A percentile compares a stretch with the other conserved stretches of the same genome.
These are phyloP conservation scores for Drosophila lacicola DNA, from an alignment of 2,888 invertebrate species.

Conservation along the genomic window DNA sequence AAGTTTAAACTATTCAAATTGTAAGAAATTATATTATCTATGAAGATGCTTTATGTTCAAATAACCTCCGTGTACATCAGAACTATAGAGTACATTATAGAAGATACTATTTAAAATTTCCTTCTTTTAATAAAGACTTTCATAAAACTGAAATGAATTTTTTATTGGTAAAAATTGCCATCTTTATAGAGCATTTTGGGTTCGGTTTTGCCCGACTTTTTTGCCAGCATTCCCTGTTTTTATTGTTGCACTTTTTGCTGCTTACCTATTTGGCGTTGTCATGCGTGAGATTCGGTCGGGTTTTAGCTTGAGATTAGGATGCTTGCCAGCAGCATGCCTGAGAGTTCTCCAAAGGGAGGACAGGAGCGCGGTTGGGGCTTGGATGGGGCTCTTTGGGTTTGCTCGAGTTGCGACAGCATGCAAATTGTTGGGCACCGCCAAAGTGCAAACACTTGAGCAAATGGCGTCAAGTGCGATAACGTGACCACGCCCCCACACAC, in stretches of 20 bases:
- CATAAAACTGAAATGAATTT: no score
- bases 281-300: constrained; percentile 37
- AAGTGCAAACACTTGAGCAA: constrained; percentile 77
- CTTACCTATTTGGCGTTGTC: constrained; percentile 49
- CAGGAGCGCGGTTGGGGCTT: background rate
- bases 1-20: no score
- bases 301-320: constrained; percentile 42
- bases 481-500: constrained; percentile 40
- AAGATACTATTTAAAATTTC: no score
- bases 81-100: no score
- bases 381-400: constrained; percentile 14
- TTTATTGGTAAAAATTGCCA: no score
- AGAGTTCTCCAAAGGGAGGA: background rate
- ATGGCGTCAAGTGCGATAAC: constrained; percentile 75
- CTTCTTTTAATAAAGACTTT: no score
- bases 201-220: constrained; percentile 9
- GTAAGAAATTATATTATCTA: no score
- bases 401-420: constrained; percentile 59
- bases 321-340: constrained; percentile 5
- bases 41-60: no score
- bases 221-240: constrained; percentile 1
- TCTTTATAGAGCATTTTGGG: background rate
- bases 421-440: constrained; percentile 70
- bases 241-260: constrained; percentile 43
- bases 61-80: no score